These are phyloP conservation scores for Pseudoips prasinana DNA, from an alignment of 2,888 invertebrate species.

Conservation along the genomic window DNA sequence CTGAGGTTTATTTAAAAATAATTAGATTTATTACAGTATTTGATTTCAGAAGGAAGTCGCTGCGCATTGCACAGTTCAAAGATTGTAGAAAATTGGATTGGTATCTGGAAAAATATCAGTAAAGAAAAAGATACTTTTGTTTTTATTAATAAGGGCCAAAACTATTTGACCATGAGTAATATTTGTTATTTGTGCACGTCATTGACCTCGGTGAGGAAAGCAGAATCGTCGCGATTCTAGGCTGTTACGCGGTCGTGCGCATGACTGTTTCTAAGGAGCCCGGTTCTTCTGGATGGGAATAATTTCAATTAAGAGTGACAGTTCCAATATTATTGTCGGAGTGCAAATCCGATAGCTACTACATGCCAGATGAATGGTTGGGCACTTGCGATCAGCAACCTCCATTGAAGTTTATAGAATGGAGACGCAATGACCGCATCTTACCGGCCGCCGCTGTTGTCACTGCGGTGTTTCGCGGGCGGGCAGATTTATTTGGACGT, in stretches of 20 bases:
- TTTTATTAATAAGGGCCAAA: too few species aligned
- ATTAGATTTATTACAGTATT: too few species aligned
- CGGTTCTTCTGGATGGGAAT: conserved; percentile 61
- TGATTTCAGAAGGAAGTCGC: too few species aligned
- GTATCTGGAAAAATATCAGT: too few species aligned
- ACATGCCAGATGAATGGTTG: too few species aligned
- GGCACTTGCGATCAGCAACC: conserved; percentile 1
- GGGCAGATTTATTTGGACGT: conserved; percentile 83
- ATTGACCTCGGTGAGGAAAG: too few species aligned
- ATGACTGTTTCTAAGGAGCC: conserved; percentile 75
- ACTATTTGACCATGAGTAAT: conserved; percentile 41
- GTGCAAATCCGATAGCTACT: too few species aligned
- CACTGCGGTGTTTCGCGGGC: conserved; percentile 82
- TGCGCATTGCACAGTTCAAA: too few species aligned
- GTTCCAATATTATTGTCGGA: too few species aligned
- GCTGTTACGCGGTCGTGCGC: conserved; percentile 67
- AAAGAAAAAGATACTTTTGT: too few species aligned
- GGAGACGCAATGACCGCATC: conserved; percentile 78
- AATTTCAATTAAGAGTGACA: conserved; percentile 61
- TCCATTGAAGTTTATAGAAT: conserved; percentile 25
- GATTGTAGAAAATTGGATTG: too few species aligned
- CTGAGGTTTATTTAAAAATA: too few species aligned
- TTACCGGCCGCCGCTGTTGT: conserved; percentile 78
- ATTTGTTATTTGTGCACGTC: conserved; percentile 43
- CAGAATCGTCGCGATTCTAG: conserved; percentile 48